These are phyloP conservation scores for Delphinus delphis DNA, from an alignment of 2,113 vertebrate genomes.

Conservation along the genomic window DNA sequence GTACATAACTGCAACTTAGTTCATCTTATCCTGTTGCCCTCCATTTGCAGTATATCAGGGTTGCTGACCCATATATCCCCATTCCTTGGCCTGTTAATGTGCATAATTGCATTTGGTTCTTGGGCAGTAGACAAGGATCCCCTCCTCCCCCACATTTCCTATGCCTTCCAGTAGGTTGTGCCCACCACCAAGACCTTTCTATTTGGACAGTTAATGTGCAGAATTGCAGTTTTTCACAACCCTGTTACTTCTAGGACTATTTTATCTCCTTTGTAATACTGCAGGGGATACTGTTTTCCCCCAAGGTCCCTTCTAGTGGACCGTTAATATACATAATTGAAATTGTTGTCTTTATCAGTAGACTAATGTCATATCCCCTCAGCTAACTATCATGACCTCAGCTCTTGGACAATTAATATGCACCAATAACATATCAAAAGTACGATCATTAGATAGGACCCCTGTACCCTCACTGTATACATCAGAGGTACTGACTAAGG, in stretches of 20 bases:
- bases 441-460: neutral
- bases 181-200: neutral
- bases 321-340: neutral
- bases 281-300: neutral
- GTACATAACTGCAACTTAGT: neutral
- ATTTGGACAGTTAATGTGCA: neutral
- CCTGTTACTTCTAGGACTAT: neutral
- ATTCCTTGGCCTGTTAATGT: neutral
- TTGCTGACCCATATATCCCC: neutral
- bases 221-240: neutral
- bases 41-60: neutral
- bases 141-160: neutral
- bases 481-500: neutral
- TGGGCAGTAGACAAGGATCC: neutral
- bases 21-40: neutral
- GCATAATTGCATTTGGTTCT: neutral
- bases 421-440: neutral
- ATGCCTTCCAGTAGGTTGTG: neutral
- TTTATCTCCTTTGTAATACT: neutral
- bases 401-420: conserved; percentile 3
- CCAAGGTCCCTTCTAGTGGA: neutral
- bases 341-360: neutral
- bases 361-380: neutral
- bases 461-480: neutral
- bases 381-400: neutral